These are phyloP conservation scores for Leptopilina myrica DNA, from an alignment of 2,888 invertebrate species.

Conservation along the genomic window DNA sequence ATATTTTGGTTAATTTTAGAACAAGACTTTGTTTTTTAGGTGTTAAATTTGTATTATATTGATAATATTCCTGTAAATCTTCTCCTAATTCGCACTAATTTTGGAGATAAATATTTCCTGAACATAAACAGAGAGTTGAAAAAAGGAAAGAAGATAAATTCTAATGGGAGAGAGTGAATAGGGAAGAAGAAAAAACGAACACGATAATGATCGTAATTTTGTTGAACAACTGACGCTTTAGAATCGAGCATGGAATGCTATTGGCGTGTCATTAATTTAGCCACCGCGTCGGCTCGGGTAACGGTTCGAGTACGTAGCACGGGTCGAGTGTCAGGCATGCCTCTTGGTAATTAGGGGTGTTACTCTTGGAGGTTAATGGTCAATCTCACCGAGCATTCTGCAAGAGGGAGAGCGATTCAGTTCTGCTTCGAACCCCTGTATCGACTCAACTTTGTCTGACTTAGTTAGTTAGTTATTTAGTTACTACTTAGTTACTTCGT, in stretches of 20 bases:
- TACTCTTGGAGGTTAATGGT: constrained; percentile 36
- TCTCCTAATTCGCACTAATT: no score
- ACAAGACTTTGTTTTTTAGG: no score
- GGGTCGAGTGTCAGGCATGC: constrained; percentile 36
- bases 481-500: constrained; percentile 17
- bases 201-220: constrained; percentile 29
- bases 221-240: constrained; percentile 22
- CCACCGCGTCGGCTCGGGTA: constrained; percentile 26
- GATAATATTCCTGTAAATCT: no score
- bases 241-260: constrained; percentile 22
- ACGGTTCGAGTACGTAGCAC: constrained; percentile 32
- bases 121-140: background rate
- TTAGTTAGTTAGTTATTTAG: constrained; percentile 25
- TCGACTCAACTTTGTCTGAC: constrained; percentile 11
- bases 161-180: background rate
- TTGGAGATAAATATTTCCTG: no score
- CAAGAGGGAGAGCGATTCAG: background rate
- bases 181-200: background rate
- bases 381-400: constrained; percentile 21
- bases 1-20: no score
- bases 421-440: background rate
- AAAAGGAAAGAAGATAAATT: background rate
- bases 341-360: constrained; percentile 37
- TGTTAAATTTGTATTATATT: no score
- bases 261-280: constrained; percentile 37